Evolutionary conservation across 2,888 invertebrate genomes (phyloP), one percentile per base, ranked within the genome.

Genomic region (Augiades crinisus): DNA sequence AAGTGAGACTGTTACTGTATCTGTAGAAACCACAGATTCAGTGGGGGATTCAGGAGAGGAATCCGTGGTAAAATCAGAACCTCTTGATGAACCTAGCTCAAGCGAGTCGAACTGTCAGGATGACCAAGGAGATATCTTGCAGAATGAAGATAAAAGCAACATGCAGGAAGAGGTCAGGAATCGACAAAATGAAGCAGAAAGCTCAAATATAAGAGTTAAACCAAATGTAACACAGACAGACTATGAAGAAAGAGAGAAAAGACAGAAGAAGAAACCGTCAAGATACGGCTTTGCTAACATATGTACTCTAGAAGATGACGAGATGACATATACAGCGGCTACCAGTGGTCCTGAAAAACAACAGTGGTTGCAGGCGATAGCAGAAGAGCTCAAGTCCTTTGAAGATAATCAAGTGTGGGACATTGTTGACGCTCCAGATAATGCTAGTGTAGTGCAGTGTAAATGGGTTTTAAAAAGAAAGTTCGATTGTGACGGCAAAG

Each of bases 361-460:
- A 24, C 36, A 38, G 12, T 54, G 49, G 49, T 16, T 8, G 3
- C 43, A 46, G 27, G 54, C 54, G 3, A 45, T 50, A 13, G 37
- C 43, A 17, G 43, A 54, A 10, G 54, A 49, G 13, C 22, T 54
- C n/a, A 34, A 50, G 38, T 33, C 49, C 17, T 54, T 54, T 14
- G 10, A 50, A 27, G 40, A 54, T 0, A 50, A 50, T 36, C 17
- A 50, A 3, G 50, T 19, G 2, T 50, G 54, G 50, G 50, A 54
- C 3, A 2, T 50, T 16, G 46, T 46, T 1, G 22, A 54, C 13
- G 7, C 5, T 13, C 30, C 34, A 16, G 21, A 16, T 1, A 22
- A 13, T 16, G 22, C 3, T 5, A 36, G 21, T 7, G 22, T 49
- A 22, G 47, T 49, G 7, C 30, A 40, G 33, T 40, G 50, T 50